phyloP scores from a whole-genome alignment of 2,113 vertebrate genomes.

The Engraulis encrasicolus region DNA sequence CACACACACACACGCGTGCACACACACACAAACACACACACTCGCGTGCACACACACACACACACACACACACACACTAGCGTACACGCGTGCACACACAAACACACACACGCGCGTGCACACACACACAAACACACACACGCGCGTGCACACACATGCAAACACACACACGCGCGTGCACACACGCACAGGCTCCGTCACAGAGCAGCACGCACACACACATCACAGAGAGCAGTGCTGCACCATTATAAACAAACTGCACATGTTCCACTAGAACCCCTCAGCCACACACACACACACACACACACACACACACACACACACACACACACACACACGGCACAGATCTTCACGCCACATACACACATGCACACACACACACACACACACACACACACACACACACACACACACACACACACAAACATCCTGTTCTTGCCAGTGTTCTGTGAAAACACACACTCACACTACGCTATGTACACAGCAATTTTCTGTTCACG shows the following conservation, averaged over 20 bases:
- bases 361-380: background rate
- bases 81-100: too few species aligned
- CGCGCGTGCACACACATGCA: too few species aligned
- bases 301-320: background rate
- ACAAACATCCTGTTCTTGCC: constrained; percentile 12
- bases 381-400: background rate
- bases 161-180: too few species aligned
- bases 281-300: constrained; percentile 25
- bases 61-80: too few species aligned
- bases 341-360: too few species aligned
- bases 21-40: too few species aligned
- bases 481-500: background rate
- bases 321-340: background rate
- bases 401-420: background rate
- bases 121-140: too few species aligned
- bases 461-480: background rate
- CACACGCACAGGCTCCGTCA: too few species aligned
- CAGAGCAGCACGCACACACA: too few species aligned
- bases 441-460: constrained; percentile 6
- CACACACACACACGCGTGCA: too few species aligned
- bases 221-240: constrained; percentile 50
- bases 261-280: constrained; percentile 66
- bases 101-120: too few species aligned
- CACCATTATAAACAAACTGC: constrained; percentile 69
- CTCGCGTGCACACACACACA: too few species aligned